These are phyloP conservation scores for Cyclophora punctaria DNA, from an alignment of 2,888 invertebrate species.

Conservation along the genomic window DNA sequence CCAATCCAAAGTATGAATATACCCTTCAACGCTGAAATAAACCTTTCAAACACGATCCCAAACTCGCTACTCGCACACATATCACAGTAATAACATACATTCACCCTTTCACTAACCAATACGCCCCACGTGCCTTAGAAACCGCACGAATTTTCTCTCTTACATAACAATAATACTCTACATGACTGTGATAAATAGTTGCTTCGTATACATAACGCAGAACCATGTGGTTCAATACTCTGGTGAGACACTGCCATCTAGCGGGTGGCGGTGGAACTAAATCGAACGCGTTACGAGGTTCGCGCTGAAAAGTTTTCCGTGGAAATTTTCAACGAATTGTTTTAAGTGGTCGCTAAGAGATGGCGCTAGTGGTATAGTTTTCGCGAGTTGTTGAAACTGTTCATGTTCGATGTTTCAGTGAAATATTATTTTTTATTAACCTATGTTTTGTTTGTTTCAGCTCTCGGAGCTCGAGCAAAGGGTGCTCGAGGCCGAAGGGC, in stretches of 20 bases:
- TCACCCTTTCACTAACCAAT: constrained; percentile 54
- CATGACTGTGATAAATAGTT: constrained; percentile 47
- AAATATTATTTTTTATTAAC: not conserved
- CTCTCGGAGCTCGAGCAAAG: constrained; percentile 95
- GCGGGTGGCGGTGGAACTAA: constrained; percentile 44
- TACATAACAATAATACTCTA: constrained; percentile 71
- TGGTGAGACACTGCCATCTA: constrained; percentile 52
- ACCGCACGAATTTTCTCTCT: constrained; percentile 66
- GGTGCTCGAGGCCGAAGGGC: constrained; percentile 92
- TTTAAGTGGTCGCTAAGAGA: constrained; percentile 26
- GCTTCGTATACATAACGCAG: constrained; percentile 8
- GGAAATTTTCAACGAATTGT: constrained; percentile 11
- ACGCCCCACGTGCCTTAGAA: constrained; percentile 49
- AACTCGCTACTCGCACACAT: constrained; percentile 38
- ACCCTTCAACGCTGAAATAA: constrained; percentile 37
- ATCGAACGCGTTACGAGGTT: constrained; percentile 3
- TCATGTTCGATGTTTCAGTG: not conserved
- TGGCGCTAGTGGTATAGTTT: constrained; percentile 38
- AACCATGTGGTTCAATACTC: constrained; percentile 67
- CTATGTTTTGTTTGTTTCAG: constrained; percentile 75
- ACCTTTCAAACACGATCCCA: constrained; percentile 52
- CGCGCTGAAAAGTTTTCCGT: constrained; percentile 17
- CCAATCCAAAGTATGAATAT: no score
- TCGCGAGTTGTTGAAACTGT: not conserved
- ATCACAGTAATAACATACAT: constrained; percentile 56